Percentiles rank a stretch among this genome's conserved stretches.
Conservation (phyloP, 92 coral and sea anemone species). For the Pocillopora grandis region DNA sequence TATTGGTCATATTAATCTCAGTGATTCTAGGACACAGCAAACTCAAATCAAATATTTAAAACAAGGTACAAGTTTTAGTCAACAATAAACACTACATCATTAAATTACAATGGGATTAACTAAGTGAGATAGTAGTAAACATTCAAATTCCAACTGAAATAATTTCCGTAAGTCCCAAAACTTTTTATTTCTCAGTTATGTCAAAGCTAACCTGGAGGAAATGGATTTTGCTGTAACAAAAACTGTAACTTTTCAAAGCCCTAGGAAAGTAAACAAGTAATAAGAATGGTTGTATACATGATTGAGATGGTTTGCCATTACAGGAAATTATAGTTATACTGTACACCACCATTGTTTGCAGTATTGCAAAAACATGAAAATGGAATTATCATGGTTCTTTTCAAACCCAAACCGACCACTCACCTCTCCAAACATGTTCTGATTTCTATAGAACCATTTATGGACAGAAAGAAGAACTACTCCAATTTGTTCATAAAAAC, state of each 20-base stretch:
- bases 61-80: no score
- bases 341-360: no score
- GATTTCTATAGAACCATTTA: no score
- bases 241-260: conserved; percentile 99
- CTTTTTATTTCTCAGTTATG: background rate
- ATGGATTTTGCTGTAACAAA: conserved; percentile 95
- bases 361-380: background rate
- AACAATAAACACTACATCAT: no score
- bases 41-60: no score
- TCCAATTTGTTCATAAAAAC: no score
- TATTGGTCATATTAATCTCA: background rate
- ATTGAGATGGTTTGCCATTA: no score
- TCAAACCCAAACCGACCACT: background rate
- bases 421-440: background rate
- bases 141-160: background rate
- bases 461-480: no score
- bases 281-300: no score
- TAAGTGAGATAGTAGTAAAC: background rate
- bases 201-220: conserved; percentile 81
- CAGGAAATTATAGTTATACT: no score
- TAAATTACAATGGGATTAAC: no score
- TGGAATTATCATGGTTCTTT: background rate
- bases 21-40: background rate
- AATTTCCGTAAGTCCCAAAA: no score
- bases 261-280: conserved; percentile 23